Evolutionary conservation across 2,888 invertebrate genomes (phyloP), one percentile per base, ranked within the genome.

Genomic region (Meloe dianella): DNA sequence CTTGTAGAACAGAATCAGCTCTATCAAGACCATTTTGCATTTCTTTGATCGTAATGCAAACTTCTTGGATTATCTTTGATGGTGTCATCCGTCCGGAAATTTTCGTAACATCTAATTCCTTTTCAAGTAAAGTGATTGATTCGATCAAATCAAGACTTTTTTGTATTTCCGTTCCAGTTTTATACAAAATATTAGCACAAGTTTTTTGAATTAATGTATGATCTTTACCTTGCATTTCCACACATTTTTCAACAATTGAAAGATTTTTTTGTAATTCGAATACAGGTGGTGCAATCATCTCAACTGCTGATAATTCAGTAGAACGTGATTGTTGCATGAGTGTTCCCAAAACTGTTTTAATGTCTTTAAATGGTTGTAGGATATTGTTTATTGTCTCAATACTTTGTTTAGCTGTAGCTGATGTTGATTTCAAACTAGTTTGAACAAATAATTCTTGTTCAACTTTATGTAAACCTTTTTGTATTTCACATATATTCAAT

Each of bases 151-250:
- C 84, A 60, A 90, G 82, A 6, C 87, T 82, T 58, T 86, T 84
- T 59, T 88, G 85, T 70, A 91, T 82, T 69, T 88, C 85, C 57
- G 84, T 82, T 3, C 88, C 87, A 65, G 89, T 87, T 27, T 85
- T 87, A 74, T 90, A 88, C 64, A 91, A 84, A 67, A 91, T 87
- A 73, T 89, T 89, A 14, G 88, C 86, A 78, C 91, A 91, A 0
- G 91, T 90, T 77, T 88, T 87, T 77, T 90, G 90, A 1, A 91
- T 89, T 9, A 91, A 82, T 0, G 91, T 91, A 63, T 88, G 89
- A 12, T 88, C 90, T 41, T 88, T 88, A 72, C 88, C 89, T 80
- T 90, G 89, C 72, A 90, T 86, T 74, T 89, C 89, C 41, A 90
- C 87, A 76, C 91, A 91, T 78, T 90, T 90, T 79, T 91, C 89